A percentile compares a stretch with the other conserved stretches of the same genome.
Evolutionary conservation across 2,797 vertebrate genomes (phyloP).

Genomic region (Microhierax caerulescens): DNA sequence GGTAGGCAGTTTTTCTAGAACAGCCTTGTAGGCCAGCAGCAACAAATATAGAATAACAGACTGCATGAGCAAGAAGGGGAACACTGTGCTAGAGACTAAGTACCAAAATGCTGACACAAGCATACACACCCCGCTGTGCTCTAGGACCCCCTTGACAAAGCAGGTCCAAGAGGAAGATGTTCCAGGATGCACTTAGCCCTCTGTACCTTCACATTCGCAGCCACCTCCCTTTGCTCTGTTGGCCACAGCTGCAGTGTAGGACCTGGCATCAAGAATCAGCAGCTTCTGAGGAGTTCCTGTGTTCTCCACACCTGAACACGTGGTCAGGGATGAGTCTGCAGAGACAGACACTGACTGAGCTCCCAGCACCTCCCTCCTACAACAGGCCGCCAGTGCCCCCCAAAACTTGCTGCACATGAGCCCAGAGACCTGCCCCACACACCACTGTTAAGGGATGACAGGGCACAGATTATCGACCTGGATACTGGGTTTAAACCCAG

Average conservation of each 20-base stretch:
- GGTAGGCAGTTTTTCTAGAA: neutral
- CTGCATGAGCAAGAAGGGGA: neutral
- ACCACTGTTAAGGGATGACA: rapidly evolving
- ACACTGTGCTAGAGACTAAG: rapidly evolving
- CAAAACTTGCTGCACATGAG: rapidly evolving
- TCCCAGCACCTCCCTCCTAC: neutral
- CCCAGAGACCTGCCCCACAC: neutral
- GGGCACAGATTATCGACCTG: too few species aligned
- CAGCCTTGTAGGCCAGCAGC: neutral
- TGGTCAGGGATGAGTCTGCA: constrained; percentile 91
- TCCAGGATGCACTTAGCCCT: neutral
- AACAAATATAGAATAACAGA: rapidly evolving
- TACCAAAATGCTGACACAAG: rapidly evolving
- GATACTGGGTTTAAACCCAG: rapidly evolving
- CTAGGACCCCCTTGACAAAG: neutral
- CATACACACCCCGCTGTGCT: rapidly evolving
- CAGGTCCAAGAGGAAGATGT: neutral
- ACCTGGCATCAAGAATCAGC: constrained; percentile 95
- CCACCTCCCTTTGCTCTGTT: constrained; percentile 98
- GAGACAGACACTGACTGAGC: neutral
- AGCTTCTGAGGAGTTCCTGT: constrained; percentile 89
- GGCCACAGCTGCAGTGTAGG: constrained; percentile 95
- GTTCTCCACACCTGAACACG: constrained; percentile 84
- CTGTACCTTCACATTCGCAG: constrained; percentile 94
- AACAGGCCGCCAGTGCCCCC: neutral